These are phyloP conservation scores for Hypomecis punctinalis DNA, from an alignment of 2,888 invertebrate species.

Conservation along the genomic window DNA sequence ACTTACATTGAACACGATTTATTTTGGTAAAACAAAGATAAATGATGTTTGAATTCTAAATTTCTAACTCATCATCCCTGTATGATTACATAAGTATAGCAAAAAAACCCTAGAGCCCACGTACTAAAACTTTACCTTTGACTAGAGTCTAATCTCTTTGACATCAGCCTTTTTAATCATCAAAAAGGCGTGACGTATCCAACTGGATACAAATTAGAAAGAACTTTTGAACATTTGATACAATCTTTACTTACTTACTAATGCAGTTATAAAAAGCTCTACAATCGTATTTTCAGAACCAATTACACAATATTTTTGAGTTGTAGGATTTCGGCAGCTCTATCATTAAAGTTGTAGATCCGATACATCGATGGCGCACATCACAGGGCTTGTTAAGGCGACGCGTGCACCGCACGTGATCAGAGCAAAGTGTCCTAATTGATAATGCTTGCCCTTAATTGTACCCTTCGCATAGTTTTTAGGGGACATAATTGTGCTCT, in stretches of 20 bases:
- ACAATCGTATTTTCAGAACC: background rate
- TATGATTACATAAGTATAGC: background rate
- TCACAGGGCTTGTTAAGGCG: slow-evolving; percentile 67
- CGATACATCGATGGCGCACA: slow-evolving; percentile 50
- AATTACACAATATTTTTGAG: background rate
- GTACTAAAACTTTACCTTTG: slow-evolving; percentile 14
- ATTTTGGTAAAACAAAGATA: no score
- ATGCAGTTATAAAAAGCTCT: background rate
- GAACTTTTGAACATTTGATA: slow-evolving; percentile 37
- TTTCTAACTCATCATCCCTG: background rate
- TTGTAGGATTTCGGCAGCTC: background rate
- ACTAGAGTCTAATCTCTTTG: slow-evolving; percentile 19
- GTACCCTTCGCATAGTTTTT: slow-evolving; percentile 48
- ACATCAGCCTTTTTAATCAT: slow-evolving; percentile 38
- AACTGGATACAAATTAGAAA: slow-evolving; percentile 24
- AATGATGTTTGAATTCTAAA: no score
- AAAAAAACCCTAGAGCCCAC: background rate
- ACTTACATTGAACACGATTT: no score
- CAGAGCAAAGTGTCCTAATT: slow-evolving; percentile 66
- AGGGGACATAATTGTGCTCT: slow-evolving; percentile 47
- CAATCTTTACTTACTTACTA: slow-evolving; percentile 25
- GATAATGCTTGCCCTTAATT: slow-evolving; percentile 69
- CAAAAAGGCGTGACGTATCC: slow-evolving; percentile 37
- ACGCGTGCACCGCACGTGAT: slow-evolving; percentile 71
- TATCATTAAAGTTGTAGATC: background rate